Conservation (phyloP, 2,113 vertebrate genomes). For the Notiomystis cincta region DNA sequence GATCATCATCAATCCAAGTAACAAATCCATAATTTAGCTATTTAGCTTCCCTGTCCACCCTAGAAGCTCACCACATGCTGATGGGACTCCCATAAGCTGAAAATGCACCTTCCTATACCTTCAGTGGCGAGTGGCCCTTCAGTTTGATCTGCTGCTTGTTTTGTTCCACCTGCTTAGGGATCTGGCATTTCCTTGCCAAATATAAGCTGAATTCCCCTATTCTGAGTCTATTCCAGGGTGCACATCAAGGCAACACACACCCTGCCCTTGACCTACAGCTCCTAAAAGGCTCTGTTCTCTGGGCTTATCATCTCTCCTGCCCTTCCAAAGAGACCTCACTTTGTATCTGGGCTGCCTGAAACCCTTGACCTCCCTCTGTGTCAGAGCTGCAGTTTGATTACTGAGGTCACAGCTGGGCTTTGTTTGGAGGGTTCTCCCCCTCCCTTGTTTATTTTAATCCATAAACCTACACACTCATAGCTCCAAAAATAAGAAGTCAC, state of each 20-base stretch:
- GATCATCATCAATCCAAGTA: not conserved
- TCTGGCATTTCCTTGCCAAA: not conserved
- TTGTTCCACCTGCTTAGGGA: fast-evolving
- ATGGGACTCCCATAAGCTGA: not conserved
- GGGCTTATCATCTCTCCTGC: not conserved
- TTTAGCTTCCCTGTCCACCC: not conserved
- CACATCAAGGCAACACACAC: fast-evolving
- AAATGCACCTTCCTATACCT: not conserved
- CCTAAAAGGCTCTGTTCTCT: not conserved
- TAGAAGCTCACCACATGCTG: not conserved
- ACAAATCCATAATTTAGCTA: not conserved
- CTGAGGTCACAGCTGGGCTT: not conserved
- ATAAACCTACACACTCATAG: not conserved
- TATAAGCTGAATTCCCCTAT: not conserved
- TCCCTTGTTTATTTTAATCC: not conserved
- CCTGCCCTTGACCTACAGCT: not conserved
- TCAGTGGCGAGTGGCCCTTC: not conserved
- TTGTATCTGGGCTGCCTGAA: not conserved
- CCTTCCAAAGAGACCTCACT: not conserved
- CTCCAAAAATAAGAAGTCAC: not conserved
- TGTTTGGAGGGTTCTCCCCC: not conserved
- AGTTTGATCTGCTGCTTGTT: not conserved
- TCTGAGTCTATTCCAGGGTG: not conserved
- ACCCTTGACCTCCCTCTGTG: not conserved
- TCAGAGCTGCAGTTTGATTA: not conserved